Evolutionary conservation across 2,797 vertebrate genomes (phyloP), one percentile per base, ranked within the genome.

Genomic region (Hemitrygon akajei): DNA sequence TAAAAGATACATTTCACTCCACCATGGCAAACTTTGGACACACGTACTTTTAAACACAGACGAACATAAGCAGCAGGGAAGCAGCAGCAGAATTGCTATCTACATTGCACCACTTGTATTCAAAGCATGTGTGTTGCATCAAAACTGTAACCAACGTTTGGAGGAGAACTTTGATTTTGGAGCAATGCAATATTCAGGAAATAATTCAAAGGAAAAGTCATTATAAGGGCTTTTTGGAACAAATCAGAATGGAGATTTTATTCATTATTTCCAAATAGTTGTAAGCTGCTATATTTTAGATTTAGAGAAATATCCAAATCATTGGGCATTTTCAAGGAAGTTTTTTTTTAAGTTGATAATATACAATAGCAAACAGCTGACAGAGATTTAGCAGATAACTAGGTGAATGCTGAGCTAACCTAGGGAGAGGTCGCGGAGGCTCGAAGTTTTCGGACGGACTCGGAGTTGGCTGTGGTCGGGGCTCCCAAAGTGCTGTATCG

Each of bases 21-120:
- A 94, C 66, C 93, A 86, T 93, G 86, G 84, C 71, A 94, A 94
- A 91, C 69, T 9, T 92, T 34, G 37, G 37, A 93, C 73, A 73
- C n/a, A 37, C 60, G 56, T 71, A 73, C 80, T 14, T 25, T 66
- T 87, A 81, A 58, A 71, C 76, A 91, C 71, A 80, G n/a, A 58
- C 20, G 27, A 20, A 93, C 56, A 93, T n/a, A 76, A 93, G 71
- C 34, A 94, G 56, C 79, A 77, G 69, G 63, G 37, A 60, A n/a
- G 60, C n/a, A 69, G 86, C 63, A 66, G 63, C 0, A 20, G 7
- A 66, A 34, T 34, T n/a, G 9, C 20, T 2, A 87, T 7, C 27
- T 7, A n/a, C 27, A 63, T 30, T 11, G 10, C 1, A 30, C 14
- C 63, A 89, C 27, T n/a, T 7, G 3, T 66, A 16, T 10, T 7